Conservation (phyloP, 2,797 vertebrate genomes). For the Gymnopithys bicolor region DNA sequence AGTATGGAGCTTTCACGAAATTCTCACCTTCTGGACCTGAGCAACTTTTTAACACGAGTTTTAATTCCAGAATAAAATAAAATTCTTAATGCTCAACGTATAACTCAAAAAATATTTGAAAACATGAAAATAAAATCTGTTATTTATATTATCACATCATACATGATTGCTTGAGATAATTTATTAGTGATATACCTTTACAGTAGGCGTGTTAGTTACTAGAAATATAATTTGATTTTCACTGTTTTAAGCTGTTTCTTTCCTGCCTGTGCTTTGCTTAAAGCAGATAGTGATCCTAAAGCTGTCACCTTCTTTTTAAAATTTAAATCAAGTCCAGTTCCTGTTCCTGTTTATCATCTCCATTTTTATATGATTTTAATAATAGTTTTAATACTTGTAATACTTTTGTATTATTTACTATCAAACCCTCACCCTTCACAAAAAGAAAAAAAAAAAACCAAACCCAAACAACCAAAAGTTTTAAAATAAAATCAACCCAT, state of each 20-base stretch:
- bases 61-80: not conserved
- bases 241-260: not conserved
- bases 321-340: not conserved
- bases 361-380: not conserved
- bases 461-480: not conserved
- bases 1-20: not conserved
- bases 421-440: fast-evolving
- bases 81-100: not conserved
- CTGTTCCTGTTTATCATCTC: not conserved
- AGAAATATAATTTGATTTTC: not conserved
- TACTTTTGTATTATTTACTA: not conserved
- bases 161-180: not conserved
- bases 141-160: not conserved
- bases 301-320: not conserved
- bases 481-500: not conserved
- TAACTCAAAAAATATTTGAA: not conserved
- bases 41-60: not conserved
- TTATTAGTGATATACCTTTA: not conserved
- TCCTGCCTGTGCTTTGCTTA: not conserved
- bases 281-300: not conserved
- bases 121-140: not conserved
- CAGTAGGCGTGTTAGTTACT: not conserved
- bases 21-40: not conserved
- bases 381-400: not conserved
- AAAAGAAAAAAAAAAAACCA: not conserved